A percentile compares a stretch with the other conserved stretches of the same genome.
phyloP scores from a whole-genome alignment of 2,888 invertebrate species.

The Pseudococcus longispinus region DNA sequence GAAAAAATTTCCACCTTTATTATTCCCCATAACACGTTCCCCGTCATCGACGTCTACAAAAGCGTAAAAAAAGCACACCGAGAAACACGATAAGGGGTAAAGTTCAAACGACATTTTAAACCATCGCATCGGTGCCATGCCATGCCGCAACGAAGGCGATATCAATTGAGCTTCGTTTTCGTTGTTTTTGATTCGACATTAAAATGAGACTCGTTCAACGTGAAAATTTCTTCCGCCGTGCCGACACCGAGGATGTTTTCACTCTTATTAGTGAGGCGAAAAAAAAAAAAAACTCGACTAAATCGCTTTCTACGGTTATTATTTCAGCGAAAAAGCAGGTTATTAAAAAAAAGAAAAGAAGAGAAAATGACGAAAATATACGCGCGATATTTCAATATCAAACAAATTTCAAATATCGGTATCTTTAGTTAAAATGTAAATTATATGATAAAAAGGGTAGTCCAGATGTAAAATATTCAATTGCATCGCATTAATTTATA shows the following conservation, averaged over 20 bases:
- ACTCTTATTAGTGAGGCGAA: neutral
- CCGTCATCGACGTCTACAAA: neutral
- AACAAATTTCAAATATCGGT: slow-evolving; percentile 22
- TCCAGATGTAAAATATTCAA: slow-evolving; percentile 17
- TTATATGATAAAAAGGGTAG: neutral
- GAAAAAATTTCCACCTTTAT: neutral
- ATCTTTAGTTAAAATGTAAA: neutral
- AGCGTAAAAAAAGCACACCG: neutral
- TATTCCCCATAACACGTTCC: neutral
- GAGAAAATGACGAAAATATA: neutral
- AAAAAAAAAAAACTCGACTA: neutral
- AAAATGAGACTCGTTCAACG: neutral
- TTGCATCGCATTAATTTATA: slow-evolving; percentile 26
- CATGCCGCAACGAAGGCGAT: neutral
- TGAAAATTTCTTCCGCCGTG: neutral
- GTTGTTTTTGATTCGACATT: neutral
- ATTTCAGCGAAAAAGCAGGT: neutral
- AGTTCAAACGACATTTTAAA: neutral
- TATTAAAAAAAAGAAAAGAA: neutral
- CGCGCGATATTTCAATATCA: slow-evolving; percentile 14
- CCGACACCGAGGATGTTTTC: neutral
- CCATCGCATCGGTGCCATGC: neutral
- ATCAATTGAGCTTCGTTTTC: neutral
- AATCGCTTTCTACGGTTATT: neutral
- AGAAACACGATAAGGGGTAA: neutral